A percentile compares a stretch with the other conserved stretches of the same genome.
phyloP scores from a whole-genome alignment of 2,797 vertebrate species.

The Xenops minutus region DNA sequence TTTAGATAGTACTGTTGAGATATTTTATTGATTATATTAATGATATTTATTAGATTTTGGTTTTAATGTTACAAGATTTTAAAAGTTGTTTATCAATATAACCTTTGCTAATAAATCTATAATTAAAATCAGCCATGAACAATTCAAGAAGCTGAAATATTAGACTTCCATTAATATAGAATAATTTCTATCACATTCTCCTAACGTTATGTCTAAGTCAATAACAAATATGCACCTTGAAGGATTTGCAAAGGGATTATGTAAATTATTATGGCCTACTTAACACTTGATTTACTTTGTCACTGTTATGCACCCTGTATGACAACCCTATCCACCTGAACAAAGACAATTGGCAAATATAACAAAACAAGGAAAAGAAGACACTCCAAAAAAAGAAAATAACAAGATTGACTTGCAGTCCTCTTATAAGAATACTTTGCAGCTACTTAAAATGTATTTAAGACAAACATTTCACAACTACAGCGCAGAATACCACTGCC shows the following conservation, averaged over 20 bases:
- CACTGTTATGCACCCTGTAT: background rate
- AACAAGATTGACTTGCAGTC: background rate
- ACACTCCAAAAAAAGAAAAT: background rate
- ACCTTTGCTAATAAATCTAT: background rate
- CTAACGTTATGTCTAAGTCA: background rate
- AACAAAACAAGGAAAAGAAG: background rate
- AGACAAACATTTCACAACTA: background rate
- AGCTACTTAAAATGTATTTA: background rate
- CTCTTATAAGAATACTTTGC: background rate
- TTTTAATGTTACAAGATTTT: background rate
- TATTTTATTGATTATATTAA: background rate
- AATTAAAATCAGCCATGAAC: background rate
- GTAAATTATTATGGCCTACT: slow-evolving; percentile 41
- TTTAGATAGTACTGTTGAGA: background rate
- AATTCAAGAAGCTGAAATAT: background rate
- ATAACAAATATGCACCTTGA: slow-evolving; percentile 27
- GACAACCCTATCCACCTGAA: background rate
- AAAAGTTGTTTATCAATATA: background rate
- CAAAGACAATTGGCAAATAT: background rate
- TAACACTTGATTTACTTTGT: slow-evolving; percentile 47
- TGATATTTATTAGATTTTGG: background rate
- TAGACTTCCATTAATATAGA: background rate
- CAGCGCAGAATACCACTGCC: background rate
- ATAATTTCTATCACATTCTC: background rate
- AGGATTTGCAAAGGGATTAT: slow-evolving; percentile 52